phyloP scores from a whole-genome alignment of 2,797 vertebrate genomes.

The Bradypodion ventrale region DNA sequence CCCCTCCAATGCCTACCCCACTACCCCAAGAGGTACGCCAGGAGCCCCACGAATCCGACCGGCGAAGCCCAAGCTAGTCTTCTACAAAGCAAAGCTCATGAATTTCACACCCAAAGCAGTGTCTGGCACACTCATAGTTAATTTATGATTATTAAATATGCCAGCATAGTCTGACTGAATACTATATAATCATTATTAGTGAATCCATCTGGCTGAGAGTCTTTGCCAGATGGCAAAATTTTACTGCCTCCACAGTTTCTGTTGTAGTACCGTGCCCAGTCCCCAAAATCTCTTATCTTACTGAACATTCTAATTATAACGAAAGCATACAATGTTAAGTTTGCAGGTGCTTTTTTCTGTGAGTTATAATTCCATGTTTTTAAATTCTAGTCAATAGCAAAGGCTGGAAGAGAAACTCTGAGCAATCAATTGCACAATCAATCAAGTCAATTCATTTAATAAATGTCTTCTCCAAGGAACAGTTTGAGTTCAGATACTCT shows the following conservation, averaged over 20 bases:
- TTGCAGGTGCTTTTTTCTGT: background rate
- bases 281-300: conserved; percentile 39
- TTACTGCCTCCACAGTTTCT: conserved; percentile 54
- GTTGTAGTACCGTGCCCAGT: conserved; percentile 40
- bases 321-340: conserved; percentile 30
- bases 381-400: fast-evolving
- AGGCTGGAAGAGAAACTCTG: background rate
- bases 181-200: conserved; percentile 73
- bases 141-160: conserved; percentile 72
- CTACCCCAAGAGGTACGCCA: too few relatives aligned
- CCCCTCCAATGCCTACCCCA: too few relatives aligned
- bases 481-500: background rate
- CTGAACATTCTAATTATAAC: background rate
- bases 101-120: conserved; percentile 53
- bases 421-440: background rate
- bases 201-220: conserved; percentile 72
- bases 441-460: background rate
- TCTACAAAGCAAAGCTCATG: conserved; percentile 42
- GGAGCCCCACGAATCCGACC: too few relatives aligned
- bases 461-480: background rate
- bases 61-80: too few relatives aligned
- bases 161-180: conserved; percentile 70
- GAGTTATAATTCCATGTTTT: background rate
- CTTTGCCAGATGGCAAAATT: conserved; percentile 74
- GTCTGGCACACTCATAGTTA: conserved; percentile 60